These are phyloP conservation scores for Pachyramphus minor DNA, from an alignment of 2,113 vertebrate genomes.

Conservation along the genomic window DNA sequence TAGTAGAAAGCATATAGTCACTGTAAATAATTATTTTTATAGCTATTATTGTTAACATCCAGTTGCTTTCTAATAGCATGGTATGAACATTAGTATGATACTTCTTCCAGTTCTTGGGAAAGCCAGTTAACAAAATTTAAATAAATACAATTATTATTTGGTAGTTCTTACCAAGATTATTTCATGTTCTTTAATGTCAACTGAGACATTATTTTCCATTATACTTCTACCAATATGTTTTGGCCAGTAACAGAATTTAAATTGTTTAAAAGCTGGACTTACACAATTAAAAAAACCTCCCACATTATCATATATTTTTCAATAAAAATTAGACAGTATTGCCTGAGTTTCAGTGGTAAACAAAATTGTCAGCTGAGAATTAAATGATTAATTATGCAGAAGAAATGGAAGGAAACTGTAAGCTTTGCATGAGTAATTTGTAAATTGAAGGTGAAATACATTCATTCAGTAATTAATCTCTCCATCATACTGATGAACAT, in stretches of 20 bases:
- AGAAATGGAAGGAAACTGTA: background rate
- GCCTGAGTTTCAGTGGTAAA: background rate
- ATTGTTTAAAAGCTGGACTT: background rate
- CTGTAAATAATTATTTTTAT: background rate
- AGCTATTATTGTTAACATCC: background rate
- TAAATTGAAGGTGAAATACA: conserved; percentile 10
- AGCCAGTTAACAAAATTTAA: background rate
- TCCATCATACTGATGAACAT: background rate
- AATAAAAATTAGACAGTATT: background rate
- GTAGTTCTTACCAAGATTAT: background rate
- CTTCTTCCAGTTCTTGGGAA: background rate
- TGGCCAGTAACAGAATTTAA: background rate
- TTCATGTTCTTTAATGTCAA: background rate
- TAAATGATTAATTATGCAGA: conserved; percentile 16
- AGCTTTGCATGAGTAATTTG: background rate
- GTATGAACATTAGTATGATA: background rate
- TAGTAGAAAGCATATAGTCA: background rate
- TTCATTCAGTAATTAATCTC: background rate
- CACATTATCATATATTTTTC: background rate
- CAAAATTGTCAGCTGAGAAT: background rate
- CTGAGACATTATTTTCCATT: background rate
- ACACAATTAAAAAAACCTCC: background rate
- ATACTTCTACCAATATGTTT: background rate
- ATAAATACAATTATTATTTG: background rate
- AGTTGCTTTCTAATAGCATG: background rate